Evolutionary conservation across 2,888 invertebrate species (phyloP).

Genomic region (Tetramorium bicarinatum): DNA sequence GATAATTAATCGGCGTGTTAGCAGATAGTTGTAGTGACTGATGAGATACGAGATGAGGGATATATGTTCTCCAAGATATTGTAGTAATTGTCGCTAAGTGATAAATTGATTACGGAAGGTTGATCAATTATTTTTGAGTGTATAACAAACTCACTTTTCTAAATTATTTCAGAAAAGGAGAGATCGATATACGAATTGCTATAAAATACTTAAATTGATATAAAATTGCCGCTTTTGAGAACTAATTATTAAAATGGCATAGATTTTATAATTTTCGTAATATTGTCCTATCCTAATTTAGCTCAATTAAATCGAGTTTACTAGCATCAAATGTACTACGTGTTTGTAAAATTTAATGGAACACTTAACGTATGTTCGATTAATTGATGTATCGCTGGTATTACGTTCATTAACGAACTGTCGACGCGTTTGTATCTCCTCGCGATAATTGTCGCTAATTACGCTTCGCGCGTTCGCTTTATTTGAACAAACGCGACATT

Average conservation of each 20-base stretch:
- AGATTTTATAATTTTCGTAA: background rate
- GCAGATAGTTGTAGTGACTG: constrained; percentile 16
- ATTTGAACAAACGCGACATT: constrained; percentile 35
- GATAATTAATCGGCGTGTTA: constrained; percentile 52
- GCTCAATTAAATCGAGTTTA: constrained; percentile 33
- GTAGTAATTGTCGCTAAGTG: no score
- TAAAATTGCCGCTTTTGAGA: background rate
- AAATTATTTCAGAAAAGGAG: background rate
- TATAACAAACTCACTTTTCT: background rate
- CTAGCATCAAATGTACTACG: constrained; percentile 12
- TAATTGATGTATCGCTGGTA: constrained; percentile 50
- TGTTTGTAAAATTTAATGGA: constrained; percentile 48
- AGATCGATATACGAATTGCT: background rate
- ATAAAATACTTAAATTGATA: background rate
- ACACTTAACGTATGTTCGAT: constrained; percentile 52
- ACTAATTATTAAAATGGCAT: background rate
- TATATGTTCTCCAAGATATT: background rate
- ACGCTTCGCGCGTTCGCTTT: constrained; percentile 64
- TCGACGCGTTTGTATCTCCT: constrained; percentile 43
- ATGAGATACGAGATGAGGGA: background rate
- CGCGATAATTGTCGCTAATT: constrained; percentile 72
- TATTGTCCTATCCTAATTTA: constrained; percentile 29
- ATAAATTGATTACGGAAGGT: background rate
- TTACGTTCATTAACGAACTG: constrained; percentile 58
- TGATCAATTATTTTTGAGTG: background rate